These are phyloP conservation scores for Athalia rosae DNA, from an alignment of 2,888 invertebrate species.

Conservation along the genomic window DNA sequence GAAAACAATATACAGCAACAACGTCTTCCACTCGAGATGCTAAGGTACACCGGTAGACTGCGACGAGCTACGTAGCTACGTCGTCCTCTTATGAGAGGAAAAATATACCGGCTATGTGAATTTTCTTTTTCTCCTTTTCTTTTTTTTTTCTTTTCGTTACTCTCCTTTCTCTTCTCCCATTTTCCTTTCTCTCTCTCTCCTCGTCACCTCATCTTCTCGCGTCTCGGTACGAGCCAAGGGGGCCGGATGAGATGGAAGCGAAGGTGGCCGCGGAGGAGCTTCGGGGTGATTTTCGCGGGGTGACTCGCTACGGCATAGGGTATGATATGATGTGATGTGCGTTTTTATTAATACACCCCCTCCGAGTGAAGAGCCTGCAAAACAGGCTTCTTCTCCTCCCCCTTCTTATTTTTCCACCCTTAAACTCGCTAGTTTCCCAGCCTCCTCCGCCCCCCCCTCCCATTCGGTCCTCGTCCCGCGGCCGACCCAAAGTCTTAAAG, in stretches of 20 bases:
- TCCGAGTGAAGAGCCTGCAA: constrained; percentile 1
- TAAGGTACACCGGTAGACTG: not conserved
- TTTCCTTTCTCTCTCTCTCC: not conserved
- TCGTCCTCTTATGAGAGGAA: not conserved
- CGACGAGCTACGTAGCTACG: too few species aligned
- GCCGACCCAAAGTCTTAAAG: constrained; percentile 58
- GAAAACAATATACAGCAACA: constrained; percentile 57
- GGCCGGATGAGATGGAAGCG: constrained; percentile 13
- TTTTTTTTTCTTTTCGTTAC: not conserved
- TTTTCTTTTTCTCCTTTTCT: not conserved
- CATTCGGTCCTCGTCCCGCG: not conserved
- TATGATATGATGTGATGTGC: constrained; percentile 61
- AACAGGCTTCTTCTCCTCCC: not conserved
- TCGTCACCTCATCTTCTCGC: not conserved
- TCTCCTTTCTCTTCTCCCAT: not conserved
- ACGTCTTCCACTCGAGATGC: constrained; percentile 38
- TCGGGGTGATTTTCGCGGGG: not conserved
- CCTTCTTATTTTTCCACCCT: not conserved
- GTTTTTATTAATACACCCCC: constrained; percentile 62
- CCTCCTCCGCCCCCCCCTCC: constrained; percentile 33
- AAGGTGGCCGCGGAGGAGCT: constrained; percentile 9
- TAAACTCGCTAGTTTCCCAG: not conserved
- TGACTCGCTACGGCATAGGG: constrained; percentile 48
- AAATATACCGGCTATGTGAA: not conserved
- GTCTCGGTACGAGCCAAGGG: not conserved